Evolutionary conservation across 2,888 invertebrate genomes (phyloP), one percentile per base, ranked within the genome.

Genomic region (Ophion obscuratus): DNA sequence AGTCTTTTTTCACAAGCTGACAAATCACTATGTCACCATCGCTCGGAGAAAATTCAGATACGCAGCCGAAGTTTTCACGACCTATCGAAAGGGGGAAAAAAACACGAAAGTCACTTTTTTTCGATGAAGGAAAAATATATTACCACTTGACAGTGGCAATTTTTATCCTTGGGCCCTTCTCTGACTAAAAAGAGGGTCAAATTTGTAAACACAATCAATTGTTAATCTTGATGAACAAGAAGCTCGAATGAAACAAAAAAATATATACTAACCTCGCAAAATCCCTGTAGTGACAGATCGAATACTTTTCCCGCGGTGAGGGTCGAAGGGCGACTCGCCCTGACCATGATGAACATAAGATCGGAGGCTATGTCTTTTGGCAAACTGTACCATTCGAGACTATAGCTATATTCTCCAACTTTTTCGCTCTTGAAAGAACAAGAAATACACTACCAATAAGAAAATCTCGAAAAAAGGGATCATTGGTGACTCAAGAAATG

Each of bases 261-360:
- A 64, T 44, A 59, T n/a, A n/a, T 20, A 82, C 90, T 86, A 73
- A 92, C 92, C 2, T 91, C 91, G 68, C 91, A 91, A 76, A 92
- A 92, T 82, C 91, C 91, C 87, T 90, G 89, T 4, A 92, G 87
- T 0, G 92, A 92, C 2, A 92, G 78, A 76, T 93, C 91, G 78
- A 92, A 90, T 59, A 93, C 89, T 89, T 93, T 93, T 40, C 91
- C 92, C 9, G 92, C 92, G 20, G 92, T 91, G 36, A 93, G 85
- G 68, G 87, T 89, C 5, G 90, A 89, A 3, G 92, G 92, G 80
- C 90, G 90, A 81, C 89, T 90, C 6, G 91, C 89, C 87, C 91
- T 88, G 24, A 90, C 84, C 83, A 93, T 89, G 11, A 92, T 87
- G 61, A 91, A 89, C 70, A 89, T 87, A 3, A 92, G 78, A 83